These are phyloP conservation scores for Channa striata DNA, from an alignment of 2,797 vertebrate genomes.

Conservation along the genomic window DNA sequence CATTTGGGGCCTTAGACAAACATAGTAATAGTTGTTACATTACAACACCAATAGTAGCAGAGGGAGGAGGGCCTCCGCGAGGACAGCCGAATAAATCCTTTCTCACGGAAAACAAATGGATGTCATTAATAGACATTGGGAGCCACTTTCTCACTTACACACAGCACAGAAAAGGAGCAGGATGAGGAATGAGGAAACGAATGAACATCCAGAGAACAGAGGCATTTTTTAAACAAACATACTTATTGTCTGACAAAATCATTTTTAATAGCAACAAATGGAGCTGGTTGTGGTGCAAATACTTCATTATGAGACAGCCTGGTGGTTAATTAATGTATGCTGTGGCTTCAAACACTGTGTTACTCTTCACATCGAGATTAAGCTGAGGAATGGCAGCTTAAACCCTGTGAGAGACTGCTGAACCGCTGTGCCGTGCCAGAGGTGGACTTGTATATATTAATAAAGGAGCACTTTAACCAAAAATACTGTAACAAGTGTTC, in stretches of 20 bases:
- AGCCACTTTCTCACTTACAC: constrained; percentile 60
- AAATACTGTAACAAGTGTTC: not conserved
- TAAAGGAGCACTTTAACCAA: constrained; percentile 14
- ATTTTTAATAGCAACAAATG: constrained; percentile 72
- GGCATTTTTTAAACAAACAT: constrained; percentile 60
- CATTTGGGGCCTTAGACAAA: constrained; percentile 76
- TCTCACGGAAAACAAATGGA: constrained; percentile 73
- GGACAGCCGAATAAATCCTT: constrained; percentile 69
- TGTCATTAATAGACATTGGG: constrained; percentile 71
- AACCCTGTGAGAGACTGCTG: constrained; percentile 26
- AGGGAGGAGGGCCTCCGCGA: constrained; percentile 58
- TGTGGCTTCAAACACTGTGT: constrained; percentile 49
- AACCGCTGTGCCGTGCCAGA: not conserved
- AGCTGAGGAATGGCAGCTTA: constrained; percentile 47
- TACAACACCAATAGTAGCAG: constrained; percentile 57
- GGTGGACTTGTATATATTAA: constrained; percentile 5
- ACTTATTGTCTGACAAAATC: constrained; percentile 67
- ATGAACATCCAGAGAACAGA: constrained; percentile 34
- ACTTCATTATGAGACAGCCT: constrained; percentile 32
- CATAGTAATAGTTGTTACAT: constrained; percentile 77
- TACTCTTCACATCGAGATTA: constrained; percentile 37
- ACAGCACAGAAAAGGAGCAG: constrained; percentile 22
- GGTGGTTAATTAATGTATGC: constrained; percentile 68
- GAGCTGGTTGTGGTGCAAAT: constrained; percentile 58
- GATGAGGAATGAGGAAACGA: constrained; percentile 7